Evolutionary conservation across 2,888 invertebrate species (phyloP), one percentile per base, ranked within the genome.

Genomic region (Galeruca laticollis): DNA sequence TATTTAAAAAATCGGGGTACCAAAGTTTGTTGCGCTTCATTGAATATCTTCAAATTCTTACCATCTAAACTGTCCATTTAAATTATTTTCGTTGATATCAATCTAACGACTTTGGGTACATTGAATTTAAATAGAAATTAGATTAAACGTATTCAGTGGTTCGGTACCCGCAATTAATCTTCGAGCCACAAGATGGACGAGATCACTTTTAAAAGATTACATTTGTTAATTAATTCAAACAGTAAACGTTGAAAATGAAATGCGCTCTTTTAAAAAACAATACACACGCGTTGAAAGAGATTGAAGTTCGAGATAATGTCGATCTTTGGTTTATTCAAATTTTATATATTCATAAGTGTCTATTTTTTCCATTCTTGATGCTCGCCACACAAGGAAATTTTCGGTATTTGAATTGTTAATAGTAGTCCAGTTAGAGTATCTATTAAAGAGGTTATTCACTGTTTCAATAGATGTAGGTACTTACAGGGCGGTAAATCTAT

Each of bases 261-360:
- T 52, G 52, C 52, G 20, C 21, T 52, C 52, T n/a, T 52, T 52
- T 2, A 52, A 26, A 52, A 52, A 26, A 52, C 52, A 52, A 52
- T 52, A 52, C 21, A 52, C 52, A 26, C 52, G 21, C 52, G 52
- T 52, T 52, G 52, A 52, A 52, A 52, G 52, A 21, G 52, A 52
- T 52, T 21, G 3, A 13, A 26, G 1, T 6, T 8, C 2, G 2
- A 3, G 52, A 52, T 52, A 52, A 52, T 13, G 52, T 52, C 52
- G 52, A 52, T 52, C 52, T 52, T 52, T 52, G 26, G 52, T 52
- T 26, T 52, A 52, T 52, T 52, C 52, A 26, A 52, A 52, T 52
- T 52, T 52, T 52, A 52, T 52, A 52, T n/a, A 26, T 49, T 49
- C 49, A 49, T 49, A 49, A 8, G 18, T 15, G 8, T 49, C 5